Base-by-base conservation (phyloP, 1,140 invertebrate genomes). In the Drosophila pallidifrons region DNA sequence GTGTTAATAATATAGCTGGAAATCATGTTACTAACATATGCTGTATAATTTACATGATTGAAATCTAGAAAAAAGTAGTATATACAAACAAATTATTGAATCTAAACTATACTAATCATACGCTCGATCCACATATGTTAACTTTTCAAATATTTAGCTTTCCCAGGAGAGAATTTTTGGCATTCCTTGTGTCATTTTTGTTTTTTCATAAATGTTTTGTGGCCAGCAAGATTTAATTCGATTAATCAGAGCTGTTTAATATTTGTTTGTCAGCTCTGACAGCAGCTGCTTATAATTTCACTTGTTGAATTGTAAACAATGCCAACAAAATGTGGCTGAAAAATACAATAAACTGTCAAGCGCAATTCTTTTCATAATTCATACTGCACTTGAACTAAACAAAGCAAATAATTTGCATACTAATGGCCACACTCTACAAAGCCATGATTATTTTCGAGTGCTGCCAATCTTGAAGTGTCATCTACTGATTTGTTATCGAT, bases 1-100 rank as follows among this genome's bases (percentile, higher is more conserved):
- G 57, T 74, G 65, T 38, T 69, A 73, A 73, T 58, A 69, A 58
- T 60, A 30, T 51, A 38, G 46, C 8, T 60, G 20, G 35, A 61
- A 69, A 71, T 55, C 61, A 54, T 52, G 61, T 41, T 63, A 60
- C 47, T 52, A 61, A 52, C 35, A 25, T 43, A 43, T 43, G 25
- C 7, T 25, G 61, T 64, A 58, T 41, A 65, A 57, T 41, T 52
- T 51, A 69, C 60, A 43, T 49, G 58, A 61, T 52, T 38, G 16
- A 69, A 35, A 46, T 55, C 16, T 43, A 30, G 15, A 55, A 55
- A 43, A 7, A 58, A 25, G 32, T 25, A 43, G 43, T 46, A n/a
- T 54, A 69, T 3, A 51, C 11, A 67, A 49, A 38, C n/a, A 38
- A 54, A 54, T 28, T 54, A 38, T 38, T 54, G 15, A 35, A 5